These are phyloP conservation scores for Campaea margaritaria DNA, from an alignment of 2,888 invertebrate genomes.

Conservation along the genomic window DNA sequence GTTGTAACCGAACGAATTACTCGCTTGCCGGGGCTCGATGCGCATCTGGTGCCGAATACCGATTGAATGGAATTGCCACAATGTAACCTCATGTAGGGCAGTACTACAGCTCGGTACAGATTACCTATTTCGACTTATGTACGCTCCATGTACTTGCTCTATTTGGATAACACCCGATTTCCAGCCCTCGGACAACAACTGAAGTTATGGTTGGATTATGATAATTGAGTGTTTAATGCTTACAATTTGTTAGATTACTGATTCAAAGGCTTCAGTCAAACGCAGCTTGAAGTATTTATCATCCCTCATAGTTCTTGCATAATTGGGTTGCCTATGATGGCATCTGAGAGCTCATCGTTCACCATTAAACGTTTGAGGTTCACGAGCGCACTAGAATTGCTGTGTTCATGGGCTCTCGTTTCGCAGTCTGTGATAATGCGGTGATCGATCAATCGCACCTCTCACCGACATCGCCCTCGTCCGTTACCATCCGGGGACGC, in stretches of 20 bases:
- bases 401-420: conserved; percentile 44
- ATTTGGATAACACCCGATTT: too few relatives aligned
- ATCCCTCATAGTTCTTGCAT: too few relatives aligned
- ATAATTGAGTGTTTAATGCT: too few relatives aligned
- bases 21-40: conserved; percentile 32
- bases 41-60: conserved; percentile 38
- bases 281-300: too few relatives aligned
- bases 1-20: conserved; percentile 44
- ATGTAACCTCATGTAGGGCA: conserved; percentile 19
- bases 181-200: too few relatives aligned
- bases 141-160: too few relatives aligned
- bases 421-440: conserved; percentile 50
- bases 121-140: too few relatives aligned
- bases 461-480: conserved; percentile 34
- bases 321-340: too few relatives aligned
- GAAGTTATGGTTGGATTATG: too few relatives aligned
- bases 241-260: too few relatives aligned
- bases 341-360: not conserved
- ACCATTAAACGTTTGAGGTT: not conserved
- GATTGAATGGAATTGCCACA: conserved; percentile 39
- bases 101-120: conserved; percentile 12
- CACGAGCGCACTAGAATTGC: conserved; percentile 9
- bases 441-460: conserved; percentile 60
- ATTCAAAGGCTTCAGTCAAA: too few relatives aligned
- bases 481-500: conserved; percentile 34